These are phyloP conservation scores for Conopomorpha cramerella DNA, from an alignment of 1,140 invertebrate species.

Conservation along the genomic window DNA sequence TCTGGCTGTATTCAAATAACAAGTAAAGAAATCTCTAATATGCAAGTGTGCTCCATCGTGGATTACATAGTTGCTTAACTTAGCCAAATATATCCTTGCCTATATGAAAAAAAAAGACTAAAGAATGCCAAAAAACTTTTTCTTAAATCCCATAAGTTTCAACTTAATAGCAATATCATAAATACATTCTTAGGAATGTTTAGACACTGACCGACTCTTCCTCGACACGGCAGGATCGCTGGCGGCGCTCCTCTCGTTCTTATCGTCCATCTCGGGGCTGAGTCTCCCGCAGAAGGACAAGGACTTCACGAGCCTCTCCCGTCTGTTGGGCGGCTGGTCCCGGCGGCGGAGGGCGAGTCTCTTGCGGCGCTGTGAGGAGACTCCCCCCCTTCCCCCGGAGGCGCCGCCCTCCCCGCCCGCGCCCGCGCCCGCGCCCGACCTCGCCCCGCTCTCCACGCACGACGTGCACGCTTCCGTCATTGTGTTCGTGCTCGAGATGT, in stretches of 20 bases:
- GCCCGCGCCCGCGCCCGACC: constrained; percentile 65
- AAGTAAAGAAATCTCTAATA: no score
- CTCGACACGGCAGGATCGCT: constrained; percentile 65
- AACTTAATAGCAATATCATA: no score
- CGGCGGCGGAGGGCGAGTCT: constrained; percentile 66
- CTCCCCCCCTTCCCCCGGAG: constrained; percentile 55
- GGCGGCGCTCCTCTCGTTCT: constrained; percentile 61
- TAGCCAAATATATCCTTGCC: no score
- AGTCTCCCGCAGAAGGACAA: constrained; percentile 68
- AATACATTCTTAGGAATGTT: no score
- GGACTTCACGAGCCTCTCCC: constrained; percentile 64
- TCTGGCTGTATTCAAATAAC: no score
- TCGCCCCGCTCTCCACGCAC: constrained; percentile 54
- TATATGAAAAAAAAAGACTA: no score
- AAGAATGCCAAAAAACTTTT: no score
- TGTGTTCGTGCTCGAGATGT: constrained; percentile 67
- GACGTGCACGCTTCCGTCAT: constrained; percentile 64
- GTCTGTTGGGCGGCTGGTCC: constrained; percentile 15
- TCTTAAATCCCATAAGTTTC: no score
- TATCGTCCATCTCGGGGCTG: constrained; percentile 57
- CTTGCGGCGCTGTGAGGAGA: constrained; percentile 64
- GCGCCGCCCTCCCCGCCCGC: constrained; percentile 65
- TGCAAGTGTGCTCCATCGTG: no score
- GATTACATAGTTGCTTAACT: no score
- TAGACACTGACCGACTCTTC: constrained; percentile 43